These are phyloP conservation scores for Neoniphon sammara DNA, from an alignment of 2,797 vertebrate genomes.

Conservation along the genomic window DNA sequence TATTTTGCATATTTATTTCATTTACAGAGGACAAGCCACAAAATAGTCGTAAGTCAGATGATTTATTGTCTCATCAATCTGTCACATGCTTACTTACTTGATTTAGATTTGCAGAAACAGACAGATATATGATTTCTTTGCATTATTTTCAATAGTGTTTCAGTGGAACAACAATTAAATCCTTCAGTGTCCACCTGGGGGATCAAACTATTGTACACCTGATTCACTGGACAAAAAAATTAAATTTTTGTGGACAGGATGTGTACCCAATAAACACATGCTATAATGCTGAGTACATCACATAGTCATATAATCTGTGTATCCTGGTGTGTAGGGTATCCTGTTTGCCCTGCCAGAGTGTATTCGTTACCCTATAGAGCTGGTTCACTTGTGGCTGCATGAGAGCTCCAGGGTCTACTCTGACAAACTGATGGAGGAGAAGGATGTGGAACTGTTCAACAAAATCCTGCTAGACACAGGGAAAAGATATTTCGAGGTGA, in stretches of 20 bases:
- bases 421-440: constrained; percentile 83
- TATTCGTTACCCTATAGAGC: constrained; percentile 75
- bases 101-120: neutral
- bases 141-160: neutral
- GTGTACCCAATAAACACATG: neutral
- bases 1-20: too few relatives aligned
- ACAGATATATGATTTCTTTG: neutral
- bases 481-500: constrained; percentile 83
- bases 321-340: constrained; percentile 69
- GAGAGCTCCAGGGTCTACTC: constrained; percentile 81
- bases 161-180: too few relatives aligned
- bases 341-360: constrained; percentile 77
- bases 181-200: too few relatives aligned
- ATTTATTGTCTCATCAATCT: neutral
- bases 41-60: neutral
- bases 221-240: too few relatives aligned
- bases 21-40: neutral
- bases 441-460: constrained; percentile 82
- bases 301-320: neutral
- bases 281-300: neutral
- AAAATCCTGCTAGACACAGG: constrained; percentile 81
- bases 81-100: neutral
- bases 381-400: constrained; percentile 79
- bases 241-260: too few relatives aligned
- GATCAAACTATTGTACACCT: too few relatives aligned